Percentiles rank a stretch among this genome's conserved stretches.
phyloP scores from a whole-genome alignment of 1,140 invertebrate species.

The Pogonomyrmex californicus region DNA sequence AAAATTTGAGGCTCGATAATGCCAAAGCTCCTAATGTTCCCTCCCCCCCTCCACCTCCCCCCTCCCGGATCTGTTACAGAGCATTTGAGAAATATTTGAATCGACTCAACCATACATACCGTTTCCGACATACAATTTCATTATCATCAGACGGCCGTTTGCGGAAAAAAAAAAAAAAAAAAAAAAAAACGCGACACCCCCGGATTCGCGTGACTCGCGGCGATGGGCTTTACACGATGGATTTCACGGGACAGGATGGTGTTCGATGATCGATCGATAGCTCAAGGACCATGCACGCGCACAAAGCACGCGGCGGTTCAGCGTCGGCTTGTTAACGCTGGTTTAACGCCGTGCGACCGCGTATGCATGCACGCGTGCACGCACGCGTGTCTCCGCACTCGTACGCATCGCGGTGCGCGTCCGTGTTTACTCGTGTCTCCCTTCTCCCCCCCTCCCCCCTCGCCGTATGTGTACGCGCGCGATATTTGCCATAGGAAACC shows the following conservation, averaged over 20 bases:
- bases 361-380: conserved; percentile 16
- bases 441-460: background rate
- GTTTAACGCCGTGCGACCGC: conserved; percentile 62
- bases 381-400: conserved; percentile 34
- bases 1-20: background rate
- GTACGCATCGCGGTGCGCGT: conserved; percentile 46
- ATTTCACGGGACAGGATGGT: conserved; percentile 68
- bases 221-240: conserved; percentile 50
- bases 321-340: conserved; percentile 74
- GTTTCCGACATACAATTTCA: background rate
- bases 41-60: too few species aligned
- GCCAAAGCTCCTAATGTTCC: background rate
- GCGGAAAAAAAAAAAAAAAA: conserved; percentile 3
- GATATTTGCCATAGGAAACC: conserved; percentile 78
- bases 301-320: conserved; percentile 72
- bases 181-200: background rate
- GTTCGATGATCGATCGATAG: conserved; percentile 73
- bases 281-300: conserved; percentile 56
- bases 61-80: background rate
- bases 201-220: background rate
- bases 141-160: conserved; percentile 12
- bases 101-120: too few species aligned
- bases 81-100: background rate
- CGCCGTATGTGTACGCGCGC: background rate
- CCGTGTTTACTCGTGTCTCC: conserved; percentile 61